Evolutionary conservation across 2,888 invertebrate species (phyloP).

Genomic region (Cryptus armator): DNA sequence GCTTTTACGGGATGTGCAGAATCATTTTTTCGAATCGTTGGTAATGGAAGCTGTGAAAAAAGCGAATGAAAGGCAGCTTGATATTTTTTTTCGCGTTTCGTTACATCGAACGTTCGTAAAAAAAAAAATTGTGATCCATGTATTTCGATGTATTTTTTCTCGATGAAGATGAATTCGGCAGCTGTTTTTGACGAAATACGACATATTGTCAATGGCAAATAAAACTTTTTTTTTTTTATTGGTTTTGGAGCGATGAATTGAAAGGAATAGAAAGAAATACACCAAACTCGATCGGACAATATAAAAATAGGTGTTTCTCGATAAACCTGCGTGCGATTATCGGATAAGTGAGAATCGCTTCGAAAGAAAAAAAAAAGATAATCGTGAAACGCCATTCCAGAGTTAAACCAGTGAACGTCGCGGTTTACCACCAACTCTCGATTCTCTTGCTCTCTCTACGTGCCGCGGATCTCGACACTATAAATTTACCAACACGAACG

Average conservation of each 20-base stretch:
- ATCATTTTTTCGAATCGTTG: too few species aligned
- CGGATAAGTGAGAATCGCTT: not conserved
- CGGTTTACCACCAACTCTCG: slow-evolving; percentile 48
- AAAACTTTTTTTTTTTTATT: too few species aligned
- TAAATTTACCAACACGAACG: slow-evolving; percentile 57
- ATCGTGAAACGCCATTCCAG: slow-evolving; percentile 26
- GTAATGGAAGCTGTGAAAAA: too few species aligned
- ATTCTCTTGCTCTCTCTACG: slow-evolving; percentile 40
- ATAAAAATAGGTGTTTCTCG: not conserved
- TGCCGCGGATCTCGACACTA: slow-evolving; percentile 26
- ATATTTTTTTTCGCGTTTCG: too few species aligned
- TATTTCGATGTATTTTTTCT: too few species aligned
- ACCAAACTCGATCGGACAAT: slow-evolving; percentile 4
- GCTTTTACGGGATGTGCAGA: too few species aligned
- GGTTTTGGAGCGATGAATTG: not conserved
- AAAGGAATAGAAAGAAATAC: not conserved
- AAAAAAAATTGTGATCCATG: too few species aligned
- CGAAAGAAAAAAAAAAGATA: not conserved
- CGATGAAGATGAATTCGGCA: too few species aligned
- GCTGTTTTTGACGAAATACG: too few species aligned
- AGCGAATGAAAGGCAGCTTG: too few species aligned
- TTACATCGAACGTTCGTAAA: too few species aligned
- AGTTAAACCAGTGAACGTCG: slow-evolving; percentile 35
- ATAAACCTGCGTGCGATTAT: not conserved
- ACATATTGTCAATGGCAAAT: too few species aligned